Percentiles rank a stretch among this genome's conserved stretches.
These are phyloP conservation scores for Belgica antarctica DNA, from an alignment of 2,888 invertebrate species.

Conservation along the genomic window DNA sequence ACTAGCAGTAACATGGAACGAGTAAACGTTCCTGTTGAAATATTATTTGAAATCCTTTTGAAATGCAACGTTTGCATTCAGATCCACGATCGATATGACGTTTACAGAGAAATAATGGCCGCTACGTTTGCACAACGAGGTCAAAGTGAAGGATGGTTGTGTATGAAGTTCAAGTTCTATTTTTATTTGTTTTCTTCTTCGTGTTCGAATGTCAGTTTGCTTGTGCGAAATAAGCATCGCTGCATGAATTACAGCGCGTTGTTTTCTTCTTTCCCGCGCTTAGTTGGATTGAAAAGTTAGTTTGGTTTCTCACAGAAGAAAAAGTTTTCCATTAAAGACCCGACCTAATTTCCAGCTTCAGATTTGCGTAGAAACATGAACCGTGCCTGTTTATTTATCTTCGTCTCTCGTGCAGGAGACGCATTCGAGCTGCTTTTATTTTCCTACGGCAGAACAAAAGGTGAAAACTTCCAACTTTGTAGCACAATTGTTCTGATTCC, in stretches of 20 bases:
- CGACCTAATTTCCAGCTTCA: background rate
- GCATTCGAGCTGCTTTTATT: background rate
- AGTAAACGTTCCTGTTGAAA: too few species aligned
- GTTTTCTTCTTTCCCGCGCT: background rate
- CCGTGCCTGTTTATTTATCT: background rate
- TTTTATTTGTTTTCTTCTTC: constrained; percentile 9
- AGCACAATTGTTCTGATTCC: background rate
- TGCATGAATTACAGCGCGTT: background rate
- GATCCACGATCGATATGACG: too few species aligned
- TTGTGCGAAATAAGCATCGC: constrained; percentile 4
- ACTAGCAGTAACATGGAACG: too few species aligned
- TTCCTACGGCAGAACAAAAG: background rate
- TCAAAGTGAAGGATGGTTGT: background rate
- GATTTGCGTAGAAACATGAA: background rate
- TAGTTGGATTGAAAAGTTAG: background rate
- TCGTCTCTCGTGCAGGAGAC: background rate
- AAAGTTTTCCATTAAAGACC: constrained; percentile 1
- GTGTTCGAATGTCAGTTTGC: background rate
- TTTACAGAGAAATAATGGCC: too few species aligned
- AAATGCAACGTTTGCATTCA: too few species aligned
- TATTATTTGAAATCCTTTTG: too few species aligned
- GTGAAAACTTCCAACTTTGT: background rate
- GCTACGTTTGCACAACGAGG: background rate
- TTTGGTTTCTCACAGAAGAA: background rate
- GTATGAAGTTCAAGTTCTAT: constrained; percentile 29